Evolutionary conservation across 1,140 invertebrate species (phyloP), one percentile per base, ranked within the genome.

Genomic region (Cyrtorhinus lividipennis): DNA sequence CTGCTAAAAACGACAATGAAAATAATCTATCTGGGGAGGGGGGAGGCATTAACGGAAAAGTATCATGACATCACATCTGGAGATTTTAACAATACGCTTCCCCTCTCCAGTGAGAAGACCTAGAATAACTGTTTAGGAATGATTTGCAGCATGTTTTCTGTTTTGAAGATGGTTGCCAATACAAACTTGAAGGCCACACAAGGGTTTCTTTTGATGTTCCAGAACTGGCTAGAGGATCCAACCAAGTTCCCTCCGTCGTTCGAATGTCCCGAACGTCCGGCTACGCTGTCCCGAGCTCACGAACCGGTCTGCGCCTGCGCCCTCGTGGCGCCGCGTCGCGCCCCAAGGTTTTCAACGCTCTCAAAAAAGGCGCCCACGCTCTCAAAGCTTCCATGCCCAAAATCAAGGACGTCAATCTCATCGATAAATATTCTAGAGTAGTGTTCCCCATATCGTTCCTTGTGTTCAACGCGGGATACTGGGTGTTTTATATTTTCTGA

Each of bases 381-480:
- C 73, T 91, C 53, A 85, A 85, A 69, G 81, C 85, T 5, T 89
- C 87, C 2, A 87, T 97, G 76, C 94, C 92, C 0, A 87, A 88
- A 73, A 95, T 98, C 67, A 90, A 93, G 71, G 93, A 98, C 74
- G 93, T 98, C 38, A 97, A 96, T 73, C 86, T 94, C 53, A 98
- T 98, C 69, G 95, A 98, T 75, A 95, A 95, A 71, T 95, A 95
- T 72, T 95, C 93, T 8, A 79, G 95, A 65, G 83, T 96, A 64
- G 80, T 95, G 59, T 98, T 98, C 75, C 95, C 95, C 0, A 83
- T 94, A 23, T 87, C 92, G 64, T 98, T 97, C 73, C 80, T 96
- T 67, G 72, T 94, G 44, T 98, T 98, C 75, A 98, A 98, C 73
- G 80, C 85, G 15, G 83, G 86, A 62, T 98, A 98, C 73, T 97